phyloP scores from a whole-genome alignment of 1,140 invertebrate genomes.

The Calosoma granatense region DNA sequence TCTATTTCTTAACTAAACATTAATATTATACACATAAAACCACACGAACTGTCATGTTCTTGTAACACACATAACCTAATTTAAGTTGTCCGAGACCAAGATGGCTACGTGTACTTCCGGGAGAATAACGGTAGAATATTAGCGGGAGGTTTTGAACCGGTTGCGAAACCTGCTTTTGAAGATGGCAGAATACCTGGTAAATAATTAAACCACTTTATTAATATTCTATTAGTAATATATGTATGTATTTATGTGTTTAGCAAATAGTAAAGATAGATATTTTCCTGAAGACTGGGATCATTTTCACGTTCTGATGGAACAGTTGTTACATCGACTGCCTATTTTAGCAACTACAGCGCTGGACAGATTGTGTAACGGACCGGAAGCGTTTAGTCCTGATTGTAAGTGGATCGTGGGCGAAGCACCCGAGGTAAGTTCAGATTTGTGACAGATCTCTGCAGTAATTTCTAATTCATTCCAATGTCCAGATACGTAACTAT shows the following conservation, averaged over 20 bases:
- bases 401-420: constrained; percentile 89
- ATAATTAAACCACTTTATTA: constrained; percentile 7
- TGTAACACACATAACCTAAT: constrained; percentile 7
- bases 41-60: constrained; percentile 6
- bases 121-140: constrained; percentile 70
- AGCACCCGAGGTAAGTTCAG: constrained; percentile 63
- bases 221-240: constrained; percentile 10
- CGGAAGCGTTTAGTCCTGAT: constrained; percentile 91
- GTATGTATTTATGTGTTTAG: constrained; percentile 18
- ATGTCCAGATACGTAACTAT: constrained; percentile 76
- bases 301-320: constrained; percentile 80
- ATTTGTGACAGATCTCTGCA: neutral
- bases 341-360: constrained; percentile 57
- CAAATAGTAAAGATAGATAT: constrained; percentile 44
- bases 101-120: constrained; percentile 79
- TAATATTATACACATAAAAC: too few species aligned
- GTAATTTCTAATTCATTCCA: constrained; percentile 11
- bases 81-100: constrained; percentile 77
- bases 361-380: constrained; percentile 72
- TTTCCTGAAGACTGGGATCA: constrained; percentile 89
- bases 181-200: constrained; percentile 54
- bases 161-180: constrained; percentile 83
- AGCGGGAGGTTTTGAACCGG: constrained; percentile 76
- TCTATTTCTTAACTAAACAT: too few species aligned
- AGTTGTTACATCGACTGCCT: constrained; percentile 77